phyloP scores from a whole-genome alignment of 2,113 vertebrate species.

The Emberiza fucata region DNA sequence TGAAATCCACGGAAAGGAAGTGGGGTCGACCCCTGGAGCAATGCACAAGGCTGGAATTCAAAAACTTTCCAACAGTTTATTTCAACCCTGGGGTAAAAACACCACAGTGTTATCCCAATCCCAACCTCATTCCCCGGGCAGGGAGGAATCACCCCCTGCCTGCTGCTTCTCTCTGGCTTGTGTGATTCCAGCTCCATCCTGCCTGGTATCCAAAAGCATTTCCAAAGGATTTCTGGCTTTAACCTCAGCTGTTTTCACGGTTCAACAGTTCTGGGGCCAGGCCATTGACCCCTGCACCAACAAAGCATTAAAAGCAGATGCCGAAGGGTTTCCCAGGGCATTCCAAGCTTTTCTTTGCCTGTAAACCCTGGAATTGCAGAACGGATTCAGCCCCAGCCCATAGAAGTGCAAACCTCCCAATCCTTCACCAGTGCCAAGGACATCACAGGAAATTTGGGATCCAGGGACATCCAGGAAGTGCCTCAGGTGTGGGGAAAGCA shows the following conservation, averaged over 20 bases:
- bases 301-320: background rate
- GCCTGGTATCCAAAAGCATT: background rate
- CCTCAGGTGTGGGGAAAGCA: accelerated
- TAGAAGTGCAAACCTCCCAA: background rate
- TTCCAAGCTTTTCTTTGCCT: background rate
- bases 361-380: background rate
- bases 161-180: background rate
- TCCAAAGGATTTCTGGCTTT: background rate
- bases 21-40: accelerated
- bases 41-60: background rate
- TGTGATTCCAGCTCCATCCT: background rate
- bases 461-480: background rate
- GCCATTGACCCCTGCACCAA: background rate
- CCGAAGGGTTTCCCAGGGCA: background rate
- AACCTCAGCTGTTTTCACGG: background rate
- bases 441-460: background rate
- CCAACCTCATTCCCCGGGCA: background rate
- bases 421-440: background rate
- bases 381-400: background rate
- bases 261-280: background rate
- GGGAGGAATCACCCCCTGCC: background rate
- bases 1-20: background rate
- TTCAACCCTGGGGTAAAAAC: background rate
- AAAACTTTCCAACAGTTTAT: background rate
- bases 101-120: accelerated